Conservation (phyloP, 1,140 invertebrate species). For the Gonatopus flavifemur region DNA sequence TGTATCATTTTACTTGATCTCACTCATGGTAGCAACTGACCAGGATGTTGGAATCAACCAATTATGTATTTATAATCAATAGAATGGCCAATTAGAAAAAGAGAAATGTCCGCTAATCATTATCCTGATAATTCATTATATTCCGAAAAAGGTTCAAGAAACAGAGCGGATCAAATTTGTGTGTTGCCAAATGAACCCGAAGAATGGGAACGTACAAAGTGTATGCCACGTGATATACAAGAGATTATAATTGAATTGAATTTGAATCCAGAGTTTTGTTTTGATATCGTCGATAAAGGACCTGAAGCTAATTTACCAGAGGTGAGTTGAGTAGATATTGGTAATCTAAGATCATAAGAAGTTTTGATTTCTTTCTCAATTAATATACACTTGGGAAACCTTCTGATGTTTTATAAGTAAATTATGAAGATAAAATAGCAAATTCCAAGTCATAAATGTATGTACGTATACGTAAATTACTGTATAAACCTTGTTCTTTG, state of each 20-base stretch:
- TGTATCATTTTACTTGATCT: too few species aligned
- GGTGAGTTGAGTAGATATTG: conserved; percentile 57
- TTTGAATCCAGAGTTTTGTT: conserved; percentile 70
- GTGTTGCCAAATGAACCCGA: conserved; percentile 34
- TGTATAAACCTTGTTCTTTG: conserved; percentile 20
- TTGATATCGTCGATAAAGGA: conserved; percentile 76
- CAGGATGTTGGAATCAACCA: too few species aligned
- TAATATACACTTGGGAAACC: too few species aligned
- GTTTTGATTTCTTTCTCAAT: too few species aligned
- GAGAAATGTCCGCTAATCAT: too few species aligned
- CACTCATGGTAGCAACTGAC: too few species aligned
- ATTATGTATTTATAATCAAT: too few species aligned
- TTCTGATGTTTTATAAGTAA: too few species aligned
- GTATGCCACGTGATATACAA: conserved; percentile 29
- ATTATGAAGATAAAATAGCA: conserved; percentile 1
- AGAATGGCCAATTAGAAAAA: too few species aligned
- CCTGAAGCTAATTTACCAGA: conserved; percentile 74
- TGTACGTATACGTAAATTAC: conserved; percentile 2
- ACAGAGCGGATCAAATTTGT: conserved; percentile 59
- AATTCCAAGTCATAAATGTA: too few species aligned
- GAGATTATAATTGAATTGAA: conserved; percentile 70
- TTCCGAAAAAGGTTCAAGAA: conserved; percentile 64
- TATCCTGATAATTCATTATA: too few species aligned
- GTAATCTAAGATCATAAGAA: too few species aligned
- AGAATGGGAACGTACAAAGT: conserved; percentile 51